Conservation (phyloP, 1,140 invertebrate species). For the Scaptomyza montana region DNA sequence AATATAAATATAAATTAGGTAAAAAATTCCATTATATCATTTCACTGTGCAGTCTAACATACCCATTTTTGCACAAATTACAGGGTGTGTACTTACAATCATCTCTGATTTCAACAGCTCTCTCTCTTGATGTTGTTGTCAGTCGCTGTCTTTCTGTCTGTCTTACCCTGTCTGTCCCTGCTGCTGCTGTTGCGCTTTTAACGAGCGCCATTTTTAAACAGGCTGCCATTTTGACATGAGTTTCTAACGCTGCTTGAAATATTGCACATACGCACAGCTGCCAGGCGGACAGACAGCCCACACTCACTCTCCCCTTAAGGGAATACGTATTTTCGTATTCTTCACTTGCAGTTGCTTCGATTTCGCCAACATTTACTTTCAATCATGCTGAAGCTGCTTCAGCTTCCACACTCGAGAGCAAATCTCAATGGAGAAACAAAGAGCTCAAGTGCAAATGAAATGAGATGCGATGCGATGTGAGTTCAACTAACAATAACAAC, state of each 20-base stretch:
- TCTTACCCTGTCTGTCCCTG: conserved; percentile 26
- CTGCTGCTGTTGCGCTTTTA: conserved; percentile 57
- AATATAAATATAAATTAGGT: too few relatives aligned
- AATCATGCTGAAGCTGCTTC: conserved; percentile 40
- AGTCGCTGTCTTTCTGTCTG: conserved; percentile 34
- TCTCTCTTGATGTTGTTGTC: conserved; percentile 32
- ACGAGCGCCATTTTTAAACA: conserved; percentile 55
- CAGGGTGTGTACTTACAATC: background rate
- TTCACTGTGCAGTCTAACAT: too few relatives aligned
- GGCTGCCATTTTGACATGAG: conserved; percentile 40
- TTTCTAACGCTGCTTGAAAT: conserved; percentile 50
- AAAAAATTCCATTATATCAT: too few relatives aligned
- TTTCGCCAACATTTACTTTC: conserved; percentile 55
- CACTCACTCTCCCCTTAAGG: background rate
- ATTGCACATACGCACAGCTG: conserved; percentile 59
- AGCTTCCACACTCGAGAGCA: conserved; percentile 20
- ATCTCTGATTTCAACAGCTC: conserved; percentile 22
- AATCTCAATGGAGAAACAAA: conserved; percentile 56
- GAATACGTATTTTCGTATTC: conserved; percentile 5
- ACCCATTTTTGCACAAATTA: background rate
- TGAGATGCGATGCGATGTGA: conserved; percentile 32
- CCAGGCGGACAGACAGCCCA: background rate
- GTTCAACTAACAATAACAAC: conserved; percentile 8
- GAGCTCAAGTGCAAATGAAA: conserved; percentile 62
- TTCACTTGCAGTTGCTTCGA: conserved; percentile 24